phyloP scores from a whole-genome alignment of 2,113 vertebrate species.

The Phyllostomus hastatus region DNA sequence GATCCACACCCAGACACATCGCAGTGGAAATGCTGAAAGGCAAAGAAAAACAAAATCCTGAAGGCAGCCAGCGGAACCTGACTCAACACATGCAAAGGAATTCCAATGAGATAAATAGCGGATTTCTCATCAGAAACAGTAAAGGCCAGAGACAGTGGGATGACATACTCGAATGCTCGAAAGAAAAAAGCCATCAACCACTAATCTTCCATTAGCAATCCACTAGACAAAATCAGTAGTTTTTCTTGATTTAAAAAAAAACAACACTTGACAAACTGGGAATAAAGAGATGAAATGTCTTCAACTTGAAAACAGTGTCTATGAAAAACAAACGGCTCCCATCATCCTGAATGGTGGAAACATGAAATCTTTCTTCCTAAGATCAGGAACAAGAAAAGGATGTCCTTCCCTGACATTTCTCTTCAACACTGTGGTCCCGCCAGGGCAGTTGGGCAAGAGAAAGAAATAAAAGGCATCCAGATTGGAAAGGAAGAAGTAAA shows the following conservation, averaged over 20 bases:
- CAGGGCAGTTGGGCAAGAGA: background rate
- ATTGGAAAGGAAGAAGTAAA: background rate
- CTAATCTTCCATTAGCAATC: no score
- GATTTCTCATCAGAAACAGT: no score
- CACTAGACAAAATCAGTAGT: background rate
- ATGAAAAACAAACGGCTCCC: no score
- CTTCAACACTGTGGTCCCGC: background rate
- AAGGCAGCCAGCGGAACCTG: background rate
- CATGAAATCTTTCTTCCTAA: no score
- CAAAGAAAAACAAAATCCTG: background rate
- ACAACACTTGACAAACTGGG: background rate
- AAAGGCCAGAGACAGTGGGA: no score
- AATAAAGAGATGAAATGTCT: background rate
- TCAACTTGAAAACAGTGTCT: background rate
- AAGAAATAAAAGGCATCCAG: background rate
- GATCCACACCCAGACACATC: background rate
- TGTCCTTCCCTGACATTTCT: no score
- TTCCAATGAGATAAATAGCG: background rate
- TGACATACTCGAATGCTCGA: no score
- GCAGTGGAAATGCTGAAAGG: background rate
- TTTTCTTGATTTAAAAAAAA: background rate
- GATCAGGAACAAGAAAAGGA: no score
- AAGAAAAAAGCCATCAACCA: no score
- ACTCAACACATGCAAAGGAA: background rate
- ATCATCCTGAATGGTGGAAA: background rate